Conservation (phyloP, 2,888 invertebrate genomes). For the Rhyacophila evoluta region DNA sequence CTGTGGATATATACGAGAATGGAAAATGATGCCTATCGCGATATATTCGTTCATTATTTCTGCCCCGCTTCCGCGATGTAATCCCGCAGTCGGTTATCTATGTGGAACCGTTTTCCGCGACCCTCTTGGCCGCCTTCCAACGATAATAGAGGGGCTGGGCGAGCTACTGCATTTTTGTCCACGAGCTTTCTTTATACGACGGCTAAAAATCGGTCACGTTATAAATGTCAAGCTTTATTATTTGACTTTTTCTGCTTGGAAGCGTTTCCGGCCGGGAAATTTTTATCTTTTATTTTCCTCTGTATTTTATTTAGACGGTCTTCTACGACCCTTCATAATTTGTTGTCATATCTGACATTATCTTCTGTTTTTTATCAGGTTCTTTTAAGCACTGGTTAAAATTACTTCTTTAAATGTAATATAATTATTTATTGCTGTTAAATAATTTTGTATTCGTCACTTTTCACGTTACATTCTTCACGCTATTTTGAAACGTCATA, state of each 20-base stretch:
- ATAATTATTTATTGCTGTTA: too few relatives aligned
- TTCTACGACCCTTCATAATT: too few relatives aligned
- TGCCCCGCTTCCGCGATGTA: neutral
- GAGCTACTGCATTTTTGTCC: neutral
- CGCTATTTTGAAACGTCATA: too few relatives aligned
- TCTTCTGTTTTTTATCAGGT: too few relatives aligned
- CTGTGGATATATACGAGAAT: neutral
- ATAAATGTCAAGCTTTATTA: neutral
- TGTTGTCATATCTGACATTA: too few relatives aligned
- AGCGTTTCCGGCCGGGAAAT: neutral
- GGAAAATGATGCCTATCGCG: neutral
- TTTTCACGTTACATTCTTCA: too few relatives aligned
- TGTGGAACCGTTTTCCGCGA: neutral
- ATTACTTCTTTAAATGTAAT: too few relatives aligned
- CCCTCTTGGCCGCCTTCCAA: neutral
- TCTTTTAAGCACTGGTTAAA: too few relatives aligned
- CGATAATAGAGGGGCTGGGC: neutral
- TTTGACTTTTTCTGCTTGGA: neutral
- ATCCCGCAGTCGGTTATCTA: neutral
- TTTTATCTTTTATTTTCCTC: too few relatives aligned
- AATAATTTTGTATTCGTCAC: too few relatives aligned
- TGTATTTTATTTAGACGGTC: too few relatives aligned
- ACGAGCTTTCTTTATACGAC: too few relatives aligned
- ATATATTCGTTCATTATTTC: conserved; percentile 13
- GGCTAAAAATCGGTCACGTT: neutral